Evolutionary conservation across 2,113 vertebrate genomes (phyloP), one percentile per base, ranked within the genome.

Genomic region (Hylia prasina): DNA sequence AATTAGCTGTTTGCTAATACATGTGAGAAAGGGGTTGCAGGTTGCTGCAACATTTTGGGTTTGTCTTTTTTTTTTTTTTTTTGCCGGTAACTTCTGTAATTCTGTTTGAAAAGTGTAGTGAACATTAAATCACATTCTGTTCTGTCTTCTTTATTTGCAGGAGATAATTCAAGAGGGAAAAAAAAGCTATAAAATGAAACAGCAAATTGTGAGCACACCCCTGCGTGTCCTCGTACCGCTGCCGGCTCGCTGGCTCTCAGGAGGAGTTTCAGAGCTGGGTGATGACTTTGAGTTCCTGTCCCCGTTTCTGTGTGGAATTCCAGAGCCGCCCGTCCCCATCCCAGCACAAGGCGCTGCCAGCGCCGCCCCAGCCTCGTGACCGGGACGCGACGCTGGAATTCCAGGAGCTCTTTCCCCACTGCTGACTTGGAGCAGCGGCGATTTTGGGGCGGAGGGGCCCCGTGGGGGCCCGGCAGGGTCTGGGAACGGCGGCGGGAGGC

Each of bases 391-490:
- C 81, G 42, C 6, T 64, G 97, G 83, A 94, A 98, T 97, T 96
- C 92, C 94, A 78, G 80, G 58, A 86, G 89, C 82, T 85, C 92
- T 88, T 96, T 96, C 86, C 83, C 81, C 76, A 28, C 88, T n/a
- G 51, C 7, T 5, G 54, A 15, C 78, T 61, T 4, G 44, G 92
- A 88, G 87, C 64, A 47, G 72, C 50, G 25, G 23, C 1, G 6
- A 12, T 47, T 76, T 24, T 10, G 42, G 48, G 78, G 44, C 0
- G 1, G 33, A 51, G 69, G 40, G 40, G 54, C 73, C 42, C 66
- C 0, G 1, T 4, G 24, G 84, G 28, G 76, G 48, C 44, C 44
- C 1, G 7, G 64, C 12, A 2, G 64, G n/a, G 2, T 53, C 64
- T 21, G 0, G 1, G 40, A 65, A 30, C 4, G 37, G 64, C 48